phyloP scores from a whole-genome alignment of 2,113 vertebrate species.

The Dolichotis patagonum region DNA sequence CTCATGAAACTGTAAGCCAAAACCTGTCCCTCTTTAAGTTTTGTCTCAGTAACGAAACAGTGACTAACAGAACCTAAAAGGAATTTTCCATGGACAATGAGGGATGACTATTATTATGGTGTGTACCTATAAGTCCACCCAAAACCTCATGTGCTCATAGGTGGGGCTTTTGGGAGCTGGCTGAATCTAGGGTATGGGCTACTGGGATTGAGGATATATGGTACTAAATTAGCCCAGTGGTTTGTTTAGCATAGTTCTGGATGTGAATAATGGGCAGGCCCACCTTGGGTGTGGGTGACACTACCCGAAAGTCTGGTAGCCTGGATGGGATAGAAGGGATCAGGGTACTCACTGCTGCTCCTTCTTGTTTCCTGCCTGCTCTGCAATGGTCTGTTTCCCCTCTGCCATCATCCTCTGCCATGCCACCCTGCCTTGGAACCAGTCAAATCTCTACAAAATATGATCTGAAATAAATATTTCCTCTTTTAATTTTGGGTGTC shows the following conservation, averaged over 20 bases:
- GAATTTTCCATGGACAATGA: not conserved
- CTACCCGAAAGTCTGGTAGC: not conserved
- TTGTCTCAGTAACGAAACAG: not conserved
- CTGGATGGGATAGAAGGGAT: not conserved
- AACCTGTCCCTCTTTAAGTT: not conserved
- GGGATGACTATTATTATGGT: not conserved
- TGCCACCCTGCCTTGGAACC: not conserved
- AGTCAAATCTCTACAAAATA: not conserved
- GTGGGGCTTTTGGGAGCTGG: not conserved
- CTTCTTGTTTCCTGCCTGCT: not conserved
- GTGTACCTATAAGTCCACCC: not conserved
- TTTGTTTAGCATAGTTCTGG: not conserved
- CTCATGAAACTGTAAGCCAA: not conserved
- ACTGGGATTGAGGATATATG: not conserved
- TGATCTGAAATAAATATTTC: not conserved
- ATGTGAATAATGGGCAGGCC: not conserved
- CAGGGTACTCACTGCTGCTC: not conserved
- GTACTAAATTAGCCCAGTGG: not conserved
- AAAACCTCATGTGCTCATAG: not conserved
- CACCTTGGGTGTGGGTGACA: not conserved
- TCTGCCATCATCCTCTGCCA: not conserved
- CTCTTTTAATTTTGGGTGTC: not conserved
- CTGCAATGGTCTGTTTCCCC: not conserved
- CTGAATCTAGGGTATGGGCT: not conserved
- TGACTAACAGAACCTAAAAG: not conserved